phyloP scores from a whole-genome alignment of 2,797 vertebrate species.

The Pampus argenteus region DNA sequence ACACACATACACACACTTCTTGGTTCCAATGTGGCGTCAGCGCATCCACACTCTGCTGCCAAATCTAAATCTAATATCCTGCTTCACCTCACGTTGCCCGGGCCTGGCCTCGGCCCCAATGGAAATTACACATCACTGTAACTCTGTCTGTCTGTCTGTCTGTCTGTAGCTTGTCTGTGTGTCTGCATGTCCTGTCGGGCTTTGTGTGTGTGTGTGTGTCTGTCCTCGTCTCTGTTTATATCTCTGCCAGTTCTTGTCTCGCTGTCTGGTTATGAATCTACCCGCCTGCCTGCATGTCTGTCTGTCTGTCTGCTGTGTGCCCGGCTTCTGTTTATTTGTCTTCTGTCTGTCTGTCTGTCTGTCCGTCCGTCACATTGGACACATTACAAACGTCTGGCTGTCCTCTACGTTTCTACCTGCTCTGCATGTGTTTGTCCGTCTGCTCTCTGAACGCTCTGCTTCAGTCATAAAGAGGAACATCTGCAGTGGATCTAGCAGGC shows the following conservation, averaged over 20 bases:
- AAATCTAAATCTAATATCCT: conserved; percentile 82
- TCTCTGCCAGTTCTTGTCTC: conserved; percentile 61
- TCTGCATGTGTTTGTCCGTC: conserved; percentile 27
- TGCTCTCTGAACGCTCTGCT: conserved; percentile 28
- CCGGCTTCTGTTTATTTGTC: conserved; percentile 58
- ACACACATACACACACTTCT: conserved; percentile 59
- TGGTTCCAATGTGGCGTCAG: conserved; percentile 80
- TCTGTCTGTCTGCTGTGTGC: conserved; percentile 46
- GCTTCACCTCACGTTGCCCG: conserved; percentile 73
- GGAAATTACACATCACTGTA: conserved; percentile 81
- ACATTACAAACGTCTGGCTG: conserved; percentile 31
- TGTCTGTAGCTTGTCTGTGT: conserved; percentile 53
- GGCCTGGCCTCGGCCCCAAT: conserved; percentile 65
- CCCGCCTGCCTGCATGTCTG: conserved; percentile 51
- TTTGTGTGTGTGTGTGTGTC: conserved; percentile 35
- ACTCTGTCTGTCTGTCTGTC: conserved; percentile 71
- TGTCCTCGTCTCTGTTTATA: conserved; percentile 53
- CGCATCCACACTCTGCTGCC: conserved; percentile 70
- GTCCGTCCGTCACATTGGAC: conserved; percentile 48
- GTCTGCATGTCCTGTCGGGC: conserved; percentile 48
- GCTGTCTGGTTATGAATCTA: conserved; percentile 55
- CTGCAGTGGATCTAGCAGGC: conserved; percentile 75
- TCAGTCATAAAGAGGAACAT: conserved; percentile 74
- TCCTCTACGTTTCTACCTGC: conserved; percentile 35
- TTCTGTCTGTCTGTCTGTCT: conserved; percentile 32